Evolutionary conservation across 2,113 vertebrate species (phyloP), one percentile per base, ranked within the genome.

Genomic region (Plestiodon gilberti): DNA sequence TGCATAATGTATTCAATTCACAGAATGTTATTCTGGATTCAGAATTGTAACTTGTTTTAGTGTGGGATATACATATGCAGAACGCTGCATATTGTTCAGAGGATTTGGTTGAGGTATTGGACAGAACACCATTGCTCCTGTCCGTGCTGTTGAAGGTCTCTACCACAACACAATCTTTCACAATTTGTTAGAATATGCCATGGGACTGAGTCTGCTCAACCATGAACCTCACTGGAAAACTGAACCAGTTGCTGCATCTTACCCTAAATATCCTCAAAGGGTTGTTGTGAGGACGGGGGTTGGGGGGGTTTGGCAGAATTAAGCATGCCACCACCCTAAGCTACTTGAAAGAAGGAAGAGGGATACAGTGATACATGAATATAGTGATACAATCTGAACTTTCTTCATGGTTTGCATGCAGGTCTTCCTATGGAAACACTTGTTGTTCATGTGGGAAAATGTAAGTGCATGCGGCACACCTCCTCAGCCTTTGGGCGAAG

Each of bases 401-500:
- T 78, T 3, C 25, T 4, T 13, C 61, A 20, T 3, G 15, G 14
- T 52, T 74, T 73, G 38, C 15, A 18, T 64, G 70, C 57, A 86
- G 85, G 85, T 15, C 30, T 86, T 30, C 48, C 64, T 13, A 52
- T 86, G 40, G 85, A 86, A 80, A 25, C 20, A 6, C n/a, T 35
- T 1, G 20, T 74, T 0, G 57, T 33, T 20, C 13, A 86, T 6
- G 2, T 81, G 55, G 69, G 78, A 81, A 81, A 69, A 11, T 86
- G 85, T 38, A 81, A 52, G 35, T 86, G 85, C 4, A 10, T 35
- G n/a, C 64, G 4, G 40, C 1, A 64, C 0, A 28, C 23, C 17
- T 15, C n/a, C 0, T 4, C 9, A 1, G 14, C 10, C 33, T 28
- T 86, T 3, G 0, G 9, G 2, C 30, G n/a, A 1, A 35, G 2